phyloP scores from a whole-genome alignment of 2,113 vertebrate genomes.

The Erpornis zantholeuca region DNA sequence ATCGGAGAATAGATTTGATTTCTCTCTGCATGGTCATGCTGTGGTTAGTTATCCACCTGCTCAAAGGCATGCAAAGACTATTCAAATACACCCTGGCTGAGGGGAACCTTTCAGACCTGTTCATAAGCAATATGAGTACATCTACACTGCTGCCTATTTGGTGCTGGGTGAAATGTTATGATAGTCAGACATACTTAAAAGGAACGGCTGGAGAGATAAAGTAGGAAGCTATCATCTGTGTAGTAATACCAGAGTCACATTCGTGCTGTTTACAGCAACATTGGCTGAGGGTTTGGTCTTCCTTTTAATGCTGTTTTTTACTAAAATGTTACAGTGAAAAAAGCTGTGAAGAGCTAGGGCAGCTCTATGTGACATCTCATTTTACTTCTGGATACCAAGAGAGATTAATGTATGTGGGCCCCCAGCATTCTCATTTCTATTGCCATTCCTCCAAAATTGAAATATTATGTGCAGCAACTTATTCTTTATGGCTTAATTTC shows the following conservation, averaged over 20 bases:
- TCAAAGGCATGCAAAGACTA: background rate
- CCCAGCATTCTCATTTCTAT: background rate
- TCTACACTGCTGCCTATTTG: background rate
- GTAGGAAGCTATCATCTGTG: background rate
- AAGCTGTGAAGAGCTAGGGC: background rate
- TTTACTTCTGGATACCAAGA: constrained; percentile 20
- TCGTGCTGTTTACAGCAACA: background rate
- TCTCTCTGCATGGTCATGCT: background rate
- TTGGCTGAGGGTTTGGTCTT: background rate
- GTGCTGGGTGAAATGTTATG: background rate
- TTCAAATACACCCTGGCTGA: background rate
- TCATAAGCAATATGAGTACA: background rate
- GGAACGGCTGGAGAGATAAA: background rate
- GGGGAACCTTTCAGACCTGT: background rate
- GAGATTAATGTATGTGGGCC: constrained; percentile 13
- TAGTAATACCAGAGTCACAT: background rate
- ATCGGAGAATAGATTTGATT: background rate
- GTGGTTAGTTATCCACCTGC: background rate
- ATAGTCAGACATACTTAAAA: background rate
- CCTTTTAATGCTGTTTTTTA: background rate
- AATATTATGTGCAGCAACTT: constrained; percentile 36
- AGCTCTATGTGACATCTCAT: constrained; percentile 34
- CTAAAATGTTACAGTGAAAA: background rate
- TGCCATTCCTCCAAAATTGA: constrained; percentile 46
- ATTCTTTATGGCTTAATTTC: constrained; percentile 69